Conservation (phyloP, 2,888 invertebrate species). For the Autographa gamma region DNA sequence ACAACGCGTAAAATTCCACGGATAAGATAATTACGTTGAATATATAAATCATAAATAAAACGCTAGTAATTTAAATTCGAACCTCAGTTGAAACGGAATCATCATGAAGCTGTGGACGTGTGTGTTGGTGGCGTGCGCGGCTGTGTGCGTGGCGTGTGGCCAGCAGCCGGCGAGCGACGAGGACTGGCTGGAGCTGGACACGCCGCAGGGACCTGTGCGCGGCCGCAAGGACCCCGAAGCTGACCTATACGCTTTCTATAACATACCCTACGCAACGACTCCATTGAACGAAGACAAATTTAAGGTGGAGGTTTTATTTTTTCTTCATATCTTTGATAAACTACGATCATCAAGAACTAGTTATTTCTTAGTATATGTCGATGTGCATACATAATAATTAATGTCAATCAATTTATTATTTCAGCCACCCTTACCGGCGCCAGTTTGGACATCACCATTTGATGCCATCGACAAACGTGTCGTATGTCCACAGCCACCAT, state of each 20-base stretch:
- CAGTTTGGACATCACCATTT: constrained; percentile 58
- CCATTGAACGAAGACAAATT: constrained; percentile 65
- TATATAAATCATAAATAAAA: too few relatives aligned
- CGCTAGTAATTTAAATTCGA: neutral
- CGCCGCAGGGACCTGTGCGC: constrained; percentile 62
- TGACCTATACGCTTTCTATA: constrained; percentile 61
- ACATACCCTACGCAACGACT: constrained; percentile 69
- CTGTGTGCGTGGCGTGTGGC: constrained; percentile 4
- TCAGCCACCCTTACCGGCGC: constrained; percentile 67
- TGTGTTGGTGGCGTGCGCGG: constrained; percentile 9
- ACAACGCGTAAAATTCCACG: too few relatives aligned
- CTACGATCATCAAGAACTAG: too few relatives aligned
- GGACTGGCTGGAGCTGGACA: constrained; percentile 52
- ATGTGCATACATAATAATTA: too few relatives aligned
- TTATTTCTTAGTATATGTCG: too few relatives aligned
- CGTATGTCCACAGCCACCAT: constrained; percentile 59
- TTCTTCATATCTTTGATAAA: neutral
- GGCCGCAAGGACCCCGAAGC: constrained; percentile 61
- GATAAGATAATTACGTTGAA: too few relatives aligned
- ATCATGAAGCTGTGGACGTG: constrained; percentile 8
- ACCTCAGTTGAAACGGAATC: too few relatives aligned
- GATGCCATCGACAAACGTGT: constrained; percentile 61
- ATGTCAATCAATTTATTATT: constrained; percentile 24
- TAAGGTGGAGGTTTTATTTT: constrained; percentile 54
- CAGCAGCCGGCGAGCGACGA: neutral